Percentiles rank a stretch among this genome's conserved stretches.
Evolutionary conservation across 2,113 vertebrate genomes (phyloP).

Genomic region (Nothoprocta pentlandii): DNA sequence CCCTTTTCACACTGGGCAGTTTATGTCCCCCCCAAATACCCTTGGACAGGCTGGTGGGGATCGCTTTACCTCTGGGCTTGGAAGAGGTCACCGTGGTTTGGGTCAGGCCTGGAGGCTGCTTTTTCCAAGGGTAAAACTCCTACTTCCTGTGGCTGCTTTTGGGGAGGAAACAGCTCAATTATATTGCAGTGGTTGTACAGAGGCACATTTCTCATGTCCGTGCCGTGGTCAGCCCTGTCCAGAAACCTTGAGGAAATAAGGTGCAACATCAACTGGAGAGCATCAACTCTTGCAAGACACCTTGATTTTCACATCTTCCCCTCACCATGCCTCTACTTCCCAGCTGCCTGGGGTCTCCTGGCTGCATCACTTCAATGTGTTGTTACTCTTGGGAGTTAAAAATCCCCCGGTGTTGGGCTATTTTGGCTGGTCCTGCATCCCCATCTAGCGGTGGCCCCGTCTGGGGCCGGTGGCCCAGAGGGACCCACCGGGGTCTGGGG

Average conservation of each 20-base stretch:
- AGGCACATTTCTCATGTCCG: accelerated
- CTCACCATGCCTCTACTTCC: background rate
- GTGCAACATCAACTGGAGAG: background rate
- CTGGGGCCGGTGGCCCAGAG: background rate
- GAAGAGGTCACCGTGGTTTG: background rate
- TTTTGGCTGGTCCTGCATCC: background rate
- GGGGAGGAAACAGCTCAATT: background rate
- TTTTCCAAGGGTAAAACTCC: no score
- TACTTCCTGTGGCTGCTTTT: background rate
- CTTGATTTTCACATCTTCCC: accelerated
- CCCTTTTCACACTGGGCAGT: background rate
- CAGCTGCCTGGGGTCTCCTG: accelerated
- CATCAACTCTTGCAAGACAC: background rate
- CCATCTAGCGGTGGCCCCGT: constrained; percentile 57
- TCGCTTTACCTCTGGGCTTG: background rate
- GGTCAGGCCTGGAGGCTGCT: background rate
- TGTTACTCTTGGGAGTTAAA: background rate
- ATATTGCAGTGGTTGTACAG: accelerated
- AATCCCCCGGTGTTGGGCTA: no score
- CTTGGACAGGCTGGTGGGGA: background rate
- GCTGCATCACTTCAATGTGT: accelerated
- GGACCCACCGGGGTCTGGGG: background rate
- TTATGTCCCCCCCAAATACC: background rate
- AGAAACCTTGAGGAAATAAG: background rate
- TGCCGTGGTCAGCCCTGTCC: background rate